Base-by-base conservation (phyloP, 2,113 vertebrate species). In the Syrrhaptes paradoxus region DNA sequence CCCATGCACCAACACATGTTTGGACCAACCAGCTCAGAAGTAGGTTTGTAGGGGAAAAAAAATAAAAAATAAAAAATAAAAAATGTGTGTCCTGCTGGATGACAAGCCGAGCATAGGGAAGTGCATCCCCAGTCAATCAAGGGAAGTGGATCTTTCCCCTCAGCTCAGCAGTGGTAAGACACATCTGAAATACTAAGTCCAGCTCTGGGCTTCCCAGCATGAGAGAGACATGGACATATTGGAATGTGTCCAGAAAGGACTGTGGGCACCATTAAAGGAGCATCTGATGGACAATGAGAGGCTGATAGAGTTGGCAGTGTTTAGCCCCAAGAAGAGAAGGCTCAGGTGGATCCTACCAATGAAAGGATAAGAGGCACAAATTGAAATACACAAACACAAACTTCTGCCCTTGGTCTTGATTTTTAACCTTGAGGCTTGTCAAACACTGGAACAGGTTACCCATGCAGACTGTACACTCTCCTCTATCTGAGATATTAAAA, bases 1-100 rank as follows among this genome's bases (percentile, higher is more conserved):
- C 20, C 36, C 17, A 71, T 38, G 6, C 29, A 93, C 16, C 13
- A 49, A n/a, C 0, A 6, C 2, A 0, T 21, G 15, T 4, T 58
- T 8, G 16, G 29, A 15, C 7, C 46, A 45, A 66, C 7, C 16
- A 85, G 12, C 26, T 73, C 16, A 11, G 65, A 83, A 57, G 17
- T 3, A 61, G 55, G 24, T 75, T 52, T 78, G 32, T 3, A 75
- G 31, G 29, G 25, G 67, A 62, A 79, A 48, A 28, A 62, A 28
- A 57, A 4, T 10, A 38, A 38, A 38, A 38, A n/a, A n/a, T n/a
- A n/a, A n/a, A 36, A 28, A 62, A 28, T 52, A 4, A 12, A 41
- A 41, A 41, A 41, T 13, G 41, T 14, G 8, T 18, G 4, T 51
- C n/a, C 26, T 85, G 25, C 46, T 57, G n/a, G 54, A n/a, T 41